Evolutionary conservation across 2,888 invertebrate species (phyloP), one percentile per base, ranked within the genome.

Genomic region (Drosophila kokeensis): DNA sequence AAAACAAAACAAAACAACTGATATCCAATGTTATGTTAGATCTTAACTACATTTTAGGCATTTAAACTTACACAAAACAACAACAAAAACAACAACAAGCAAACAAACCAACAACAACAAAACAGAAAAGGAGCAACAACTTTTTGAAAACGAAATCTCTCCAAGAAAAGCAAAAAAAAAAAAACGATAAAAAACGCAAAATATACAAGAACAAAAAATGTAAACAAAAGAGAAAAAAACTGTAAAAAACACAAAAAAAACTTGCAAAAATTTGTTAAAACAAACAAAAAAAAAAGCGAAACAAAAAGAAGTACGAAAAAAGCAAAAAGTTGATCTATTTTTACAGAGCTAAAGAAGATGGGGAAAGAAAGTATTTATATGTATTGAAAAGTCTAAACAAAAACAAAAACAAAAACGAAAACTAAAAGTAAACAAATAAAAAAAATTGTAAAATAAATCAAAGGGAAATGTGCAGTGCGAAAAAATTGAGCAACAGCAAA

Each of bases 71-170:
- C 80, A 79, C 49, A 69, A 66, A 69, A 72, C 38, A 64, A 63
- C 60, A 29, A 29, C 29, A 30, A 30, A 1, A 76, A 67, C 49
- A 81, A 71, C 40, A 78, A 77, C 57, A 70, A 68, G 76, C 57
- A 76, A 66, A 72, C 65, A 75, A 70, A 73, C 36, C 69, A 73
- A 60, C 69, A 69, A 60, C 69, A 82, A 83, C 68, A 79, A 81
- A 75, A 78, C 70, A 85, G 73, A 83, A 81, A 63, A 83, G 61
- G 73, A 75, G 79, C 71, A 73, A 79, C 66, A 82, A 81, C 72
- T 74, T 88, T 89, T 83, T 85, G 65, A 90, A 89, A 89, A 75
- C 76, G 88, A 79, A 91, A 91, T 91, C 88, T 91, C 91, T 89
- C 82, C 80, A 90, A 84, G 74, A 77, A 72, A 59, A 72, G 21